phyloP scores from a whole-genome alignment of 2,888 invertebrate species.

The Eugnorisma glareosa region DNA sequence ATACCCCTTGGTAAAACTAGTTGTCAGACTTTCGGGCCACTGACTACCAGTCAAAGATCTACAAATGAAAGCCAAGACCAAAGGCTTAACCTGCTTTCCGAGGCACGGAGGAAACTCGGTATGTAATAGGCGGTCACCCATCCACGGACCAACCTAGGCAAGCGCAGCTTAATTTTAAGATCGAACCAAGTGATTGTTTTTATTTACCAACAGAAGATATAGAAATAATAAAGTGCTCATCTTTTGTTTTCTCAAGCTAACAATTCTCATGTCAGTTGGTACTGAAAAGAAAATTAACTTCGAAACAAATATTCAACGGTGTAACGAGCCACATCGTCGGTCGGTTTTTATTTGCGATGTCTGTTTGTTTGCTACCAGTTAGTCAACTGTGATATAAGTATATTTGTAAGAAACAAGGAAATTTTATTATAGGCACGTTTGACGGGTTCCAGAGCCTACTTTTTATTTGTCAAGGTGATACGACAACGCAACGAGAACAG shows the following conservation, averaged over 20 bases:
- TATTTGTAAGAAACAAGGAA: conserved; percentile 48
- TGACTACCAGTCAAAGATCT: too few relatives aligned
- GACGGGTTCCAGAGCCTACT: conserved; percentile 44
- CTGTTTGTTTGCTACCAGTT: conserved; percentile 56
- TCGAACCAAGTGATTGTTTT: too few relatives aligned
- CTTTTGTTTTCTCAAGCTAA: conserved; percentile 51
- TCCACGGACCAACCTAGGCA: too few relatives aligned
- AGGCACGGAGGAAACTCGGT: too few relatives aligned
- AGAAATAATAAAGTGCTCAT: conserved; percentile 44
- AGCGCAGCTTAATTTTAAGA: too few relatives aligned
- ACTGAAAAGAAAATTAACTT: conserved; percentile 57
- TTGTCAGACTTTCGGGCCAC: too few relatives aligned
- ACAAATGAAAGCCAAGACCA: too few relatives aligned
- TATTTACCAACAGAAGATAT: conserved; percentile 28
- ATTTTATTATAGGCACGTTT: conserved; percentile 48
- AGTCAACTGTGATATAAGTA: conserved; percentile 30
- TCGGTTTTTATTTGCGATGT: conserved; percentile 56
- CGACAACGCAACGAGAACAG: conserved; percentile 29
- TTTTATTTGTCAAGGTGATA: conserved; percentile 59
- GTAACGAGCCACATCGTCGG: conserved; percentile 48
- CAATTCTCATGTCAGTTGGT: conserved; percentile 47
- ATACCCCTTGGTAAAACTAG: too few relatives aligned
- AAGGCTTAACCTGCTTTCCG: too few relatives aligned
- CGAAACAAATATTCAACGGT: conserved; percentile 59
- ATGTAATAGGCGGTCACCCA: too few relatives aligned